Conservation (phyloP, 1,140 invertebrate genomes). For the Colletes gigas region DNA sequence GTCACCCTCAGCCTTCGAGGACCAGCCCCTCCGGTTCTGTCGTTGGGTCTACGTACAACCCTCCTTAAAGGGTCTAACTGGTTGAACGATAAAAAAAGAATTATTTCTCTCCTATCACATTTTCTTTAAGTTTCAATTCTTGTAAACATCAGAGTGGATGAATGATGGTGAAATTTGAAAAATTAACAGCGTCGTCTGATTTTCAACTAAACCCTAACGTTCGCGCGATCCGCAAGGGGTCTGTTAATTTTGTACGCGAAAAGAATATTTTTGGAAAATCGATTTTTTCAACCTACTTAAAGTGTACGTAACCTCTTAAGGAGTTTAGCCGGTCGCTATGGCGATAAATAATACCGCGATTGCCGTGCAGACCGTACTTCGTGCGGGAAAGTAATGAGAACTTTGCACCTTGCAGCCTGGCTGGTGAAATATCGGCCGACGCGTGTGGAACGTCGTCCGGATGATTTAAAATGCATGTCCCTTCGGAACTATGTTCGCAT, state of each 20-base stretch:
- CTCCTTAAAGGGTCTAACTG: background rate
- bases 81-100: too few relatives aligned
- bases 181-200: too few relatives aligned
- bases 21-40: background rate
- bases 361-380: constrained; percentile 33
- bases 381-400: constrained; percentile 36
- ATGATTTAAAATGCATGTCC: constrained; percentile 44
- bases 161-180: too few relatives aligned
- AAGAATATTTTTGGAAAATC: too few relatives aligned
- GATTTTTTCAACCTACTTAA: too few relatives aligned
- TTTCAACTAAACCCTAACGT: too few relatives aligned
- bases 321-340: constrained; percentile 29
- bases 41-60: background rate
- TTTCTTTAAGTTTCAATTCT: too few relatives aligned
- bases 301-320: background rate
- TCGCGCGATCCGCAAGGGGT: too few relatives aligned
- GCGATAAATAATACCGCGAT: constrained; percentile 53
- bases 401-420: constrained; percentile 32
- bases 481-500: constrained; percentile 17
- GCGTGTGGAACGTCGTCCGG: constrained; percentile 25
- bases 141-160: too few relatives aligned
- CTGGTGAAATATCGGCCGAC: constrained; percentile 28
- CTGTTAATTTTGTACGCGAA: too few relatives aligned
- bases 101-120: too few relatives aligned
- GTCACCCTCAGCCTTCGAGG: constrained; percentile 56